Evolutionary conservation across 1,140 invertebrate genomes (phyloP).

Genomic region (Drosophila nigromelanica): DNA sequence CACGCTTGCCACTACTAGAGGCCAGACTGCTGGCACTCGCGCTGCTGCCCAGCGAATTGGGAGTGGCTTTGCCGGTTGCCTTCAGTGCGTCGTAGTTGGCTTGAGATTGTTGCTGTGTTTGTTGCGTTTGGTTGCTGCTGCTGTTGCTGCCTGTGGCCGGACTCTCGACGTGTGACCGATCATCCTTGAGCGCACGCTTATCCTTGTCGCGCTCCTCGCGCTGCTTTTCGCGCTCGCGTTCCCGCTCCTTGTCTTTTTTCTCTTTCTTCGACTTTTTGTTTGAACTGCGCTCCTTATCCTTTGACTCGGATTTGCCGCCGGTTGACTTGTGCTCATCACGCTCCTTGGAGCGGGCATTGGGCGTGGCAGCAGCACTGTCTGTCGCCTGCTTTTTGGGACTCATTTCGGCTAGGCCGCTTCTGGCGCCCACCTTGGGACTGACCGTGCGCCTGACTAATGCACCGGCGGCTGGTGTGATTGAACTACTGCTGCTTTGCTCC

Average conservation of each 20-base stretch:
- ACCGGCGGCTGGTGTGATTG: constrained; percentile 11
- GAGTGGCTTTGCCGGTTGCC: constrained; percentile 62
- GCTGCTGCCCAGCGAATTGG: constrained; percentile 63
- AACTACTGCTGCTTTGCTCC: constrained; percentile 84
- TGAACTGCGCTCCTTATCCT: constrained; percentile 85
- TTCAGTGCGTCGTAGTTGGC: constrained; percentile 58
- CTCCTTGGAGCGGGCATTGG: constrained; percentile 62
- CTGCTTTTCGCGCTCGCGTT: constrained; percentile 82
- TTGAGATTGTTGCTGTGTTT: constrained; percentile 30
- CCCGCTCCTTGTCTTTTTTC: constrained; percentile 85
- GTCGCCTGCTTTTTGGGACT: constrained; percentile 54
- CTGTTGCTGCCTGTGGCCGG: constrained; percentile 34
- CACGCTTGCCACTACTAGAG: constrained; percentile 33
- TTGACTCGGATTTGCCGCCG: constrained; percentile 74
- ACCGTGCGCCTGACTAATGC: constrained; percentile 85
- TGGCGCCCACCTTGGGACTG: constrained; percentile 84
- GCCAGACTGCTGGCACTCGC: constrained; percentile 51
- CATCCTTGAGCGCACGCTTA: constrained; percentile 81
- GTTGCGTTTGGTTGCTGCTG: constrained; percentile 10
- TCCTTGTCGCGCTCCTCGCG: constrained; percentile 80
- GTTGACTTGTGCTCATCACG: constrained; percentile 82
- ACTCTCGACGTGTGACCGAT: constrained; percentile 58
- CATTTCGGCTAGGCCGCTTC: constrained; percentile 54
- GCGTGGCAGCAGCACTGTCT: constrained; percentile 18
- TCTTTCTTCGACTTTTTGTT: constrained; percentile 85